phyloP scores from a whole-genome alignment of 2,797 vertebrate species.

The Microcaecilia unicolor region DNA sequence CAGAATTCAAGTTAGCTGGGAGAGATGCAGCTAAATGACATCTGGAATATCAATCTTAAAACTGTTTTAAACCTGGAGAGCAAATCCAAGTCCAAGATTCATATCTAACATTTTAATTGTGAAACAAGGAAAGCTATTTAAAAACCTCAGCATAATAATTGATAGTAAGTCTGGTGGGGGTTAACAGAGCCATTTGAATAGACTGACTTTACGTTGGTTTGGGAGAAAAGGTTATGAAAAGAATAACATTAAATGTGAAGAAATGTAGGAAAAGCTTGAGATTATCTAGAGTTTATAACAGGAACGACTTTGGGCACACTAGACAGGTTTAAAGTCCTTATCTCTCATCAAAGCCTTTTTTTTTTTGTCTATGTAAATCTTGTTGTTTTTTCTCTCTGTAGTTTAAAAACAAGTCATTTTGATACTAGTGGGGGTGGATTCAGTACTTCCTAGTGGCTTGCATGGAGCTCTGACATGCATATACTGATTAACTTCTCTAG shows the following conservation, averaged over 20 bases:
- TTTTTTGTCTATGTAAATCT: background rate
- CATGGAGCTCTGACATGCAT: background rate
- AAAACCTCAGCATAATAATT: background rate
- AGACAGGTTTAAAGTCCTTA: too few species aligned
- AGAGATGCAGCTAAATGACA: too few species aligned
- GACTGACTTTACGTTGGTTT: background rate
- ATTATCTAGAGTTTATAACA: too few species aligned
- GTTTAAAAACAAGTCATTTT: background rate
- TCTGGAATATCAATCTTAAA: too few species aligned
- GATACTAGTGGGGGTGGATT: constrained; percentile 3
- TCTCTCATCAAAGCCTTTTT: too few species aligned
- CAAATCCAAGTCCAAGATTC: too few species aligned
- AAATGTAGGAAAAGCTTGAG: rapidly evolving
- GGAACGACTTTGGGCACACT: too few species aligned
- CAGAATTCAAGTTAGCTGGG: too few species aligned
- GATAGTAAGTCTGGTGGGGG: background rate
- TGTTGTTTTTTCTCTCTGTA: background rate
- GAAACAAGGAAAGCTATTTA: background rate
- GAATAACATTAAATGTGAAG: constrained; percentile 1
- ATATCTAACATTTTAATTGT: too few species aligned
- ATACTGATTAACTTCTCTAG: background rate
- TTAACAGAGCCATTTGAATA: constrained; percentile 7
- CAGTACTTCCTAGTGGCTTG: background rate
- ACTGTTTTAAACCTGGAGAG: too few species aligned
- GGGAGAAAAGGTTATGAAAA: background rate